Base-by-base conservation (phyloP, 1,140 invertebrate genomes). In the Penaeus vannamei region DNA sequence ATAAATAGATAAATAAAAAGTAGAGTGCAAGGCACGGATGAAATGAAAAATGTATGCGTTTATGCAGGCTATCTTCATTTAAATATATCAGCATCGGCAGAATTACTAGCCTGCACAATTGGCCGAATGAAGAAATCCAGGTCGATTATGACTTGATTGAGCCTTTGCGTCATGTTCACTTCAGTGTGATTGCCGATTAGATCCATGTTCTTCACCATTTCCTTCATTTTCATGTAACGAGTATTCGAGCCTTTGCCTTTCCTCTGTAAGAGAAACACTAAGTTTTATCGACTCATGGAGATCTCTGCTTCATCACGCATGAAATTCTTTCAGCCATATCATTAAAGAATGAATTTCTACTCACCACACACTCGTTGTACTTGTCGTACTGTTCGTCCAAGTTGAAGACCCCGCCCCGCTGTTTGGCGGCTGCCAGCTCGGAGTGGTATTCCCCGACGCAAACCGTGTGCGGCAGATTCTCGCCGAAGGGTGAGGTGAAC, bases 351-450 rank as follows among this genome's bases (percentile, higher is more conserved):
- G 12, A 42, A 42, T 42, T 4, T 7, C 36, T 53, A 53, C 53
- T 53, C 53, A 53, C 53, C 10, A 85, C 17, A 19, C 36, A 8
- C 10, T 42, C 22, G 32, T 23, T 80, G 59, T 36, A 61, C 76
- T 80, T 62, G 60, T 61, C 77, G 77, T 66, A 29, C 86, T 76
- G 60, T 8, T 36, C 8, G 29, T 76, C 84, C 4, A 88, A 32
- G 22, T 88, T 17, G 26, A 66, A 88, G 17, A 1, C 0, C 22
- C 36, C 19, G 1, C 14, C 29, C 42, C 23, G 12, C n/a, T 42
- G 29, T 76, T 61, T 26, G 62, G 86, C 64, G 17, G 69, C 29
- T 62, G 36, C 46, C 20, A 29, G 22, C 8, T 61, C 22, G 32
- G 12, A 32, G 14, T 84, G 53, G 32, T 84, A 62, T 2, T 62